Base-by-base conservation (phyloP, 2,888 invertebrate species). In the Lasioglossum morio region DNA sequence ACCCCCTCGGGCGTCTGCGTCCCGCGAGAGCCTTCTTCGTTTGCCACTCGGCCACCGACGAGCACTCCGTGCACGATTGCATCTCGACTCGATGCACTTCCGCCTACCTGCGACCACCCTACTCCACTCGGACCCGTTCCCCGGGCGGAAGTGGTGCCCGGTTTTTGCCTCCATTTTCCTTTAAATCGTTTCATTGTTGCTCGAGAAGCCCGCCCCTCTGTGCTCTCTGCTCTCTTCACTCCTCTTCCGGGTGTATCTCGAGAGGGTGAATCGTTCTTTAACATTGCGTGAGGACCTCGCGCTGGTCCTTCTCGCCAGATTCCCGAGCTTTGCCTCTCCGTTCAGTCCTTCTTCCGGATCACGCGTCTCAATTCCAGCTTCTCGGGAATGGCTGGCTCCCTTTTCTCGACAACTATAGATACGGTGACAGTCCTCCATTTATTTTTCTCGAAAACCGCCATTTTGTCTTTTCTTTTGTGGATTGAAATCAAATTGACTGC, bases 1-100 rank as follows among this genome's bases (percentile, higher is more conserved):
- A 7, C 46, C 81, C 73, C 40, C 40, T 79, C 53, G 37, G 73
- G 79, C 19, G 77, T 76, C 60, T 12, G 37, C 27, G 76, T 80
- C 82, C 84, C 66, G 77, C 60, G 79, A 82, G 85, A 89, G 87
- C 82, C 85, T 79, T 78, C 90, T 88, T 88, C 89, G 89, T 90
- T 87, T 12, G 70, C 78, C 76, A 40, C 77, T 72, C 66, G 72
- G 37, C 30, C 73, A 63, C 30, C 63, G 63, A 63, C 57, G 53
- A 53, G n/a, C 34, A 23, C 66, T 75, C 46, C 27, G 48, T 30
- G 37, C 70, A 63, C 82, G 85, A 85, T 85, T 74, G 79, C 80
- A 75, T 60, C 77, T 69, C 79, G 74, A 80, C 77, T 72, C 40
- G 82, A 69, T 74, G 70, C 75, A 76, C 86, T 86, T 84, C 66